phyloP scores from a whole-genome alignment of 53 echinoderm and acorn worm genomes.

The Holothuria scabra region DNA sequence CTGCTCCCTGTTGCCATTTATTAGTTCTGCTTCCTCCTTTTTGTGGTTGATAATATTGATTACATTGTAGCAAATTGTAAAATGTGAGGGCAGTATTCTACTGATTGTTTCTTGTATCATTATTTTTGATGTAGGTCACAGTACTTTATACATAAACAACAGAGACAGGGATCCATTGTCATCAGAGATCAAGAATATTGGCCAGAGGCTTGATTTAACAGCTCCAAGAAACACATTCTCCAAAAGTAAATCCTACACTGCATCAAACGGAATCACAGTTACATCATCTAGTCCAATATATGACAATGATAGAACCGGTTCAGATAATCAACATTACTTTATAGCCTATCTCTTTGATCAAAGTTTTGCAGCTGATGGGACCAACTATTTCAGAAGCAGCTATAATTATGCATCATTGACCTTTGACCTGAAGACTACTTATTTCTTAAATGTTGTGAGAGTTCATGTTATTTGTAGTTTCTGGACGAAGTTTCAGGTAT shows the following conservation, averaged over 20 bases:
- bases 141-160: slow-evolving; percentile 73
- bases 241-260: neutral
- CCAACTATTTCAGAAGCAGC: slow-evolving; percentile 48
- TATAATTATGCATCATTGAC: slow-evolving; percentile 47
- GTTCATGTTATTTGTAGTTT: slow-evolving; percentile 70
- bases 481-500: slow-evolving; percentile 74
- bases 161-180: slow-evolving; percentile 55
- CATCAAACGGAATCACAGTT: neutral
- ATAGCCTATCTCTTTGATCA: slow-evolving; percentile 86
- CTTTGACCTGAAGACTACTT: slow-evolving; percentile 61
- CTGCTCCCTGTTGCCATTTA: no score
- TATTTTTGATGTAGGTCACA: slow-evolving; percentile 39
- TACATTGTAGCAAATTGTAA: no score
- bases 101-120: no score
- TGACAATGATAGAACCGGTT: neutral
- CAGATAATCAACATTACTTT: slow-evolving; percentile 57
- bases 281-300: neutral
- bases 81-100: no score
- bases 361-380: slow-evolving; percentile 51
- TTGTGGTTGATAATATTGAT: no score
- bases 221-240: neutral
- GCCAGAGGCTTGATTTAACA: slow-evolving; percentile 65
- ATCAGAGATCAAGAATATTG: slow-evolving; percentile 82
- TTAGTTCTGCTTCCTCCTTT: no score
- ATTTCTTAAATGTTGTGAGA: slow-evolving; percentile 77